Percentiles rank a stretch among this genome's conserved stretches.
Evolutionary conservation across 2,113 vertebrate genomes (phyloP).

Genomic region (Trichomycterus rosablanca): DNA sequence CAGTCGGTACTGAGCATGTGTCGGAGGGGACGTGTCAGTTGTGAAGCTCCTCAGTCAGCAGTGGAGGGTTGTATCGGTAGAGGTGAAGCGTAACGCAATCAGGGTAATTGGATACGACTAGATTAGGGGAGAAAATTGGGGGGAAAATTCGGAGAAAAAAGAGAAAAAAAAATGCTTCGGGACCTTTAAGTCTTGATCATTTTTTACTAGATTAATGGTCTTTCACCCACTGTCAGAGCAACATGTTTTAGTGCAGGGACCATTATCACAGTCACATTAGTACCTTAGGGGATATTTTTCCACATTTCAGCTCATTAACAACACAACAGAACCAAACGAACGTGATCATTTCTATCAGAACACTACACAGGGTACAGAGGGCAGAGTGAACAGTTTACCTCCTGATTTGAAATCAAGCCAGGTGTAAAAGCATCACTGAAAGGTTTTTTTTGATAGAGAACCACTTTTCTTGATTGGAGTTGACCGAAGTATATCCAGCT

Average conservation of each 20-base stretch:
- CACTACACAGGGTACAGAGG: neutral
- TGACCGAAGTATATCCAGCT: neutral
- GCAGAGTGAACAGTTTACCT: neutral
- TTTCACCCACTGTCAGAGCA: neutral
- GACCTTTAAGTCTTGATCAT: too few species aligned
- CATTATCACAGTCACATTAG: slow-evolving; percentile 8
- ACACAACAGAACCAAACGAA: slow-evolving; percentile 19
- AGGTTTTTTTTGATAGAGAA: neutral
- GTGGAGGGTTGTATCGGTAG: too few species aligned
- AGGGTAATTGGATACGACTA: too few species aligned
- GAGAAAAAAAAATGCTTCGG: too few species aligned
- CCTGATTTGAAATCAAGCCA: neutral
- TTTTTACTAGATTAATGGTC: too few species aligned
- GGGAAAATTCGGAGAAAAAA: too few species aligned
- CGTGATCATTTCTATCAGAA: neutral
- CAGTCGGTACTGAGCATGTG: too few species aligned
- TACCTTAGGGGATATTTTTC: slow-evolving; percentile 14
- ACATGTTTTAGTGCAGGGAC: slow-evolving; percentile 7
- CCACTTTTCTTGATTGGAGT: neutral
- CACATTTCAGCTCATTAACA: slow-evolving; percentile 15
- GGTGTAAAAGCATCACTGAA: neutral
- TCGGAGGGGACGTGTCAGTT: too few species aligned
- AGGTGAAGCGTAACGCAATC: too few species aligned
- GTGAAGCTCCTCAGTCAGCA: too few species aligned
- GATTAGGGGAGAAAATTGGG: too few species aligned